Conservation (phyloP, 2,888 invertebrate species). For the Iphiclides podalirius region DNA sequence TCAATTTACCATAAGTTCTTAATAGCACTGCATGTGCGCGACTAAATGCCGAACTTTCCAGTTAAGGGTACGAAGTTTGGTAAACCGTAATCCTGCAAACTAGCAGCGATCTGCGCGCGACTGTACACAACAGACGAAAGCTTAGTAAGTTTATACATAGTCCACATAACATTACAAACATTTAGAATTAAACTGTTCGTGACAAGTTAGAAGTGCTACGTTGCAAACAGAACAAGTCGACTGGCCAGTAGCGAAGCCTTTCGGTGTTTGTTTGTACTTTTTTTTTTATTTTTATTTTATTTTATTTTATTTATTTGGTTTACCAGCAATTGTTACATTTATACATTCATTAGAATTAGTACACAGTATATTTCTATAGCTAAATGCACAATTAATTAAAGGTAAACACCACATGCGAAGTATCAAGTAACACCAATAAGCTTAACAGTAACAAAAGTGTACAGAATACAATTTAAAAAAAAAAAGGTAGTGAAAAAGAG, state of each 20-base stretch:
- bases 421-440: no score
- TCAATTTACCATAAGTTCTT: not conserved
- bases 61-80: slow-evolving; percentile 11
- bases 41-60: not conserved
- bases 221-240: slow-evolving; percentile 28
- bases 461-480: no score
- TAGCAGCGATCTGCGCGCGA: slow-evolving; percentile 11
- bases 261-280: not conserved
- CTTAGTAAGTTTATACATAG: slow-evolving; percentile 1
- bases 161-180: slow-evolving; percentile 6
- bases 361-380: no score
- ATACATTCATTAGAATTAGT: no score
- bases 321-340: no score
- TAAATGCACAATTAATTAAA: no score
- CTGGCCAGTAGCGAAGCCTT: slow-evolving; percentile 3
- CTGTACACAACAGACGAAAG: slow-evolving; percentile 2
- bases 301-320: no score
- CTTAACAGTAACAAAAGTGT: no score
- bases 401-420: no score
- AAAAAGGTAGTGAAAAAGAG: no score
- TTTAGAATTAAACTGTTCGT: slow-evolving; percentile 31
- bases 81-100: slow-evolving; percentile 16
- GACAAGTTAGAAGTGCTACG: slow-evolving; percentile 28
- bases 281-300: not conserved
- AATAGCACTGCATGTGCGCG: no score